Evolutionary conservation across 64 coral and sea anemone species (phyloP).

Genomic region (Montipora efflorescens): DNA sequence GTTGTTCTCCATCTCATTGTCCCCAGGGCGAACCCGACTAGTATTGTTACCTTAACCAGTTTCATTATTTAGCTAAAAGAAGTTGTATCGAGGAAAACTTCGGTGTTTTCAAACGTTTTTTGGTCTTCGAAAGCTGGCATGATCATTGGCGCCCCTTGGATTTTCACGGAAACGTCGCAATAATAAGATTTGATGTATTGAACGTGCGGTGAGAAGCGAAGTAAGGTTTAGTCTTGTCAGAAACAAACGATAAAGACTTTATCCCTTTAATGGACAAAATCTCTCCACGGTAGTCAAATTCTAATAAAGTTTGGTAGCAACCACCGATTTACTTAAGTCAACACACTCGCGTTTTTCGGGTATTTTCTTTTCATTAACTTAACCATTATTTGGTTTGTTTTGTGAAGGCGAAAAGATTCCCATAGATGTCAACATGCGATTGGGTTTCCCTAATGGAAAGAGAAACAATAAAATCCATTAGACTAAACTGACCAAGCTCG

Average conservation of each 20-base stretch:
- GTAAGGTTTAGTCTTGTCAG: not conserved
- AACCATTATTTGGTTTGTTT: constrained; percentile 26
- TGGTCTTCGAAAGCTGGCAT: not conserved
- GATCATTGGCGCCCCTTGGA: not conserved
- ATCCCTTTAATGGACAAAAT: not conserved
- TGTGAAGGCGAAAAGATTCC: constrained; percentile 4
- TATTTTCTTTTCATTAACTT: constrained; percentile 9
- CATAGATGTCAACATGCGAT: constrained; percentile 25
- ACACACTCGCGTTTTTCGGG: not conserved
- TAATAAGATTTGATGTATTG: not conserved
- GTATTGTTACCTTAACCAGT: constrained; percentile 17
- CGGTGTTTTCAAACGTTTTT: not conserved
- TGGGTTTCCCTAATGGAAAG: constrained; percentile 23
- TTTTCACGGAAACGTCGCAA: not conserved
- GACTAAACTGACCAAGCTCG: not conserved
- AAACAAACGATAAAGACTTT: not conserved
- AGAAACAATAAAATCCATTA: constrained; percentile 36
- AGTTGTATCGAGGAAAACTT: not conserved
- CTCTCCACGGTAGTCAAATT: not conserved
- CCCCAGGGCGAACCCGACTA: not conserved
- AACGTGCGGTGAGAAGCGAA: not conserved
- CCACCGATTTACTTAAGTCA: not conserved
- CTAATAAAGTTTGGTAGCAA: not conserved
- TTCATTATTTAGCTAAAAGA: not conserved
- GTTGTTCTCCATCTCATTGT: constrained; percentile 4